Conservation (phyloP, 2,797 vertebrate species). For the Anniella stebbinsi region DNA sequence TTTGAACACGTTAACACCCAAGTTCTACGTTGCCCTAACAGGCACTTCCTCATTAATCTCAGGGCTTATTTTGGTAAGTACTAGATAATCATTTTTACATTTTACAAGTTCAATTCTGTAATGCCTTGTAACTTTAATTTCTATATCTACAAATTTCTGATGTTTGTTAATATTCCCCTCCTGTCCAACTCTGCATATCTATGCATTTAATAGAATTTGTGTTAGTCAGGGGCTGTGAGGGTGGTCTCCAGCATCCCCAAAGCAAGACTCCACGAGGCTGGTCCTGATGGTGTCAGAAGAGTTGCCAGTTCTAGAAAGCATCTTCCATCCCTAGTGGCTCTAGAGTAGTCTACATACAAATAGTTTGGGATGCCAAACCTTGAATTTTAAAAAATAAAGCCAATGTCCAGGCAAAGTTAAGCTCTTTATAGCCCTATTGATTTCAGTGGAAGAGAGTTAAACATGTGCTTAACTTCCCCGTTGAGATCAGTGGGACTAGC, state of each 20-base stretch:
- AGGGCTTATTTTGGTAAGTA: slow-evolving; percentile 97
- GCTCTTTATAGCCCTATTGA: background rate
- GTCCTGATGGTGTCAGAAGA: background rate
- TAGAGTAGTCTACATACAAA: background rate
- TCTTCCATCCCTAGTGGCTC: background rate
- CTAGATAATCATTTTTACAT: slow-evolving; percentile 45
- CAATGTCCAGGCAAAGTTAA: background rate
- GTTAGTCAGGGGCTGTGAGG: background rate
- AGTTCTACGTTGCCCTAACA: slow-evolving; percentile 98
- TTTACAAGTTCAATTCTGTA: slow-evolving; percentile 25
- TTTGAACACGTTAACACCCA: slow-evolving; percentile 98
- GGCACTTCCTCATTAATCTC: slow-evolving; percentile 98
- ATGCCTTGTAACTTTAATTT: slow-evolving; percentile 17
- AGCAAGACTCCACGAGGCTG: background rate
- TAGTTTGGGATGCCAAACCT: background rate
- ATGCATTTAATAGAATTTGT: background rate
- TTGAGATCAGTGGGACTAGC: background rate
- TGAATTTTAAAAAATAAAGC: background rate
- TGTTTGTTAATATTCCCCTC: background rate
- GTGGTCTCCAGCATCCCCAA: background rate
- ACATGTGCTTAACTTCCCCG: background rate
- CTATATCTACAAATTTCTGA: background rate
- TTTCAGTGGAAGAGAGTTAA: background rate
- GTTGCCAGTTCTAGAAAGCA: background rate
- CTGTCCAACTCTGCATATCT: background rate